Percentiles rank a stretch among this genome's conserved stretches.
Conservation (phyloP, 1,140 invertebrate species). For the Drosophila ananassae region DNA sequence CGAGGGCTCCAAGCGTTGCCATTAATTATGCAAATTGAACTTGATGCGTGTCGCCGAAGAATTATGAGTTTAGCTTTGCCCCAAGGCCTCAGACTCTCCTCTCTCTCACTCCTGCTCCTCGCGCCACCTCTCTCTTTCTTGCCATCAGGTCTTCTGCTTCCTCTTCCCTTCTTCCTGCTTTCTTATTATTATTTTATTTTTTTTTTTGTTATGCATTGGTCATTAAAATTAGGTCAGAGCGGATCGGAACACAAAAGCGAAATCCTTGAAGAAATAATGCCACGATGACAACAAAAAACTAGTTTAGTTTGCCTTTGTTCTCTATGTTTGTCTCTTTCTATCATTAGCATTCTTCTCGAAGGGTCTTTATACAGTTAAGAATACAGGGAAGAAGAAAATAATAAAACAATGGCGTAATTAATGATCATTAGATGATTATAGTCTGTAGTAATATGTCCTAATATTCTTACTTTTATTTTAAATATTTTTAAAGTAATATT, state of each 20-base stretch:
- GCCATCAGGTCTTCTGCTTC: slow-evolving; percentile 15
- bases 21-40: slow-evolving; percentile 78
- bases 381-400: neutral
- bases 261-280: slow-evolving; percentile 48
- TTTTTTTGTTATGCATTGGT: slow-evolving; percentile 42
- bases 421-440: too few species aligned
- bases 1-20: slow-evolving; percentile 44
- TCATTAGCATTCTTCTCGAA: neutral
- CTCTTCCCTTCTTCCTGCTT: slow-evolving; percentile 9
- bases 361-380: neutral
- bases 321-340: slow-evolving; percentile 12
- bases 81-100: slow-evolving; percentile 19
- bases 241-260: slow-evolving; percentile 42
- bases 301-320: slow-evolving; percentile 61
- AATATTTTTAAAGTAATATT: too few species aligned
- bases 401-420: neutral
- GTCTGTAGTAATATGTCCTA: too few species aligned
- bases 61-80: slow-evolving; percentile 56
- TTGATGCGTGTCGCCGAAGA: slow-evolving; percentile 75
- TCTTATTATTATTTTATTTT: slow-evolving; percentile 29
- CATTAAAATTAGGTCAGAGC: slow-evolving; percentile 78
- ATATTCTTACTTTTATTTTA: too few species aligned
- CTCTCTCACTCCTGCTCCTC: neutral
- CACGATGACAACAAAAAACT: slow-evolving; percentile 50
- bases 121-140: slow-evolving; percentile 1